These are phyloP conservation scores for Brevimyrus niger DNA, from an alignment of 2,113 vertebrate species.

Conservation along the genomic window DNA sequence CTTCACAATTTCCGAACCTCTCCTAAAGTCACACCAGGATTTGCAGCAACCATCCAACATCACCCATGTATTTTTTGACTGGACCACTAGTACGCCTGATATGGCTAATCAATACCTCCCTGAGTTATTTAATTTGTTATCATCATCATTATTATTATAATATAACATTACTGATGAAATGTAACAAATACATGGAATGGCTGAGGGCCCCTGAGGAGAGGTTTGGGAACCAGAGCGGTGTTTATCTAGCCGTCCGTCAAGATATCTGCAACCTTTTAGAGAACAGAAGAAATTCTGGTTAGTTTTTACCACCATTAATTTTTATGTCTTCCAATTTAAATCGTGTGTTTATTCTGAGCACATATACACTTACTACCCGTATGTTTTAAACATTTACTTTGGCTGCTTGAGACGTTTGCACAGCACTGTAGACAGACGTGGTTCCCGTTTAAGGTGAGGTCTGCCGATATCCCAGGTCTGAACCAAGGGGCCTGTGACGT, in stretches of 20 bases:
- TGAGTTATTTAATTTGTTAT: neutral
- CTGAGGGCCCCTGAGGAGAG: neutral
- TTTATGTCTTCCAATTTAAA: neutral
- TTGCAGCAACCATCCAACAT: neutral
- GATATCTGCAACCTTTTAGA: neutral
- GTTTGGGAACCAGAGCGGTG: neutral
- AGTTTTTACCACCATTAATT: neutral
- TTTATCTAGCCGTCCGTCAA: neutral
- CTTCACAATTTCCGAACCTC: neutral
- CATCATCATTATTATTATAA: neutral
- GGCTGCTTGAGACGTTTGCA: neutral
- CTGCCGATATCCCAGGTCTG: neutral
- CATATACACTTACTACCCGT: neutral
- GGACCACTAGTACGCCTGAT: neutral
- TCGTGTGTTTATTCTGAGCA: neutral
- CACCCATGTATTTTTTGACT: neutral
- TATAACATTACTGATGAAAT: neutral
- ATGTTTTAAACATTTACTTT: neutral
- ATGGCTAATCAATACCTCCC: neutral
- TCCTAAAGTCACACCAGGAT: neutral
- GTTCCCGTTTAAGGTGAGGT: neutral
- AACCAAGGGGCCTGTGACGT: neutral
- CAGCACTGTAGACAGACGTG: neutral
- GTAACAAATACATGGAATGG: neutral
- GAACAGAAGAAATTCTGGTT: neutral